Evolutionary conservation across 2,113 vertebrate genomes (phyloP).

Genomic region (Apaloderma vittatum): DNA sequence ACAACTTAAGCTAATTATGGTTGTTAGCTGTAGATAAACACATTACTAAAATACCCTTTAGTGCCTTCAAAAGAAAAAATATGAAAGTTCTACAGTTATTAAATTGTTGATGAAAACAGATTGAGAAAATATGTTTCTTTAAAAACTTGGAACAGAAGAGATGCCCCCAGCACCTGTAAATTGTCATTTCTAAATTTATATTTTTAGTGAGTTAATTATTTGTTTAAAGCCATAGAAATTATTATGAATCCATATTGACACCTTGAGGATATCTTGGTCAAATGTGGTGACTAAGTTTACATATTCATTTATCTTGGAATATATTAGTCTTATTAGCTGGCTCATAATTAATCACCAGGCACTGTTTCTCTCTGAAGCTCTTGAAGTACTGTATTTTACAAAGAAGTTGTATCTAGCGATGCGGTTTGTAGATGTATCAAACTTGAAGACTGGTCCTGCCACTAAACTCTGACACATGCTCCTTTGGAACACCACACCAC

Average conservation of each 20-base stretch:
- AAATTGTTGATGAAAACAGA: slow-evolving; percentile 34
- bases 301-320: neutral
- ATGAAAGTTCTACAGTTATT: slow-evolving; percentile 34
- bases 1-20: slow-evolving; percentile 74
- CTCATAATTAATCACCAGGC: neutral
- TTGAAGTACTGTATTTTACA: neutral
- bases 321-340: neutral
- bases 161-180: slow-evolving; percentile 30
- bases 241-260: neutral
- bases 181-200: neutral
- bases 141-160: slow-evolving; percentile 48
- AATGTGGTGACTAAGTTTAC: neutral
- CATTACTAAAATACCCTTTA: slow-evolving; percentile 62
- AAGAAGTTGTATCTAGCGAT: neutral
- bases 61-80: slow-evolving; percentile 50
- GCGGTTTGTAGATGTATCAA: neutral
- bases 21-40: slow-evolving; percentile 72
- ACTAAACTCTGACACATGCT: no score
- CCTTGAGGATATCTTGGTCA: neutral
- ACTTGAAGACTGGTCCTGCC: no score
- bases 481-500: no score
- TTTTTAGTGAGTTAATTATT: slow-evolving; percentile 7
- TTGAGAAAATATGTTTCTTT: slow-evolving; percentile 19
- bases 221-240: neutral
- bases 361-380: neutral